phyloP scores from a whole-genome alignment of 2,888 invertebrate species.

The Agriopis leucophaearia region DNA sequence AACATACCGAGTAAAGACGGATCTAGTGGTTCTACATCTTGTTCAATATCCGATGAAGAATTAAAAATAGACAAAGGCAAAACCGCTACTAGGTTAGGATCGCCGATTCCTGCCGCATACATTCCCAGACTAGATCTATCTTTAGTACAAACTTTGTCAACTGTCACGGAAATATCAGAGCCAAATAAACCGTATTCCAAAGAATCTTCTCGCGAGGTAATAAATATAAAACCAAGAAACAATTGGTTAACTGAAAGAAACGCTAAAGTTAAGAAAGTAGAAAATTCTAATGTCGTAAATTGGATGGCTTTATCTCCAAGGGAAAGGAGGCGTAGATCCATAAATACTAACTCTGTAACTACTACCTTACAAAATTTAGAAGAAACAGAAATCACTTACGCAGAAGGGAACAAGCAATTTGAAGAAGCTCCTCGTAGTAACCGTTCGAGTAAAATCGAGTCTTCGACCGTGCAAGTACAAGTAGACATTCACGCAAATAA shows the following conservation, averaged over 20 bases:
- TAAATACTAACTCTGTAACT: conserved; percentile 31
- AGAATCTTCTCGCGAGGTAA: conserved; percentile 41
- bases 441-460: conserved; percentile 19
- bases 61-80: conserved; percentile 36
- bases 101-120: conserved; percentile 63
- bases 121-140: conserved; percentile 69
- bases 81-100: conserved; percentile 55
- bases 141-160: conserved; percentile 66
- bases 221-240: conserved; percentile 53
- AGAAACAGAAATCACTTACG: conserved; percentile 27
- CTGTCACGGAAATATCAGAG: conserved; percentile 74
- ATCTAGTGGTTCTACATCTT: conserved; percentile 52
- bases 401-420: conserved; percentile 31
- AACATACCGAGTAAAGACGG: conserved; percentile 57
- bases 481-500: conserved; percentile 52
- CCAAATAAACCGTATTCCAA: conserved; percentile 49
- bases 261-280: conserved; percentile 42
- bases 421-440: not conserved
- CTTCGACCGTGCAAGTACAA: conserved; percentile 48
- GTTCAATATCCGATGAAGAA: conserved; percentile 53
- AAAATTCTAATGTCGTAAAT: conserved; percentile 55
- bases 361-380: not conserved
- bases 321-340: conserved; percentile 58
- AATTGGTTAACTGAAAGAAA: conserved; percentile 59
- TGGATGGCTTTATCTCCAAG: conserved; percentile 71